Evolutionary conservation across 2,888 invertebrate species (phyloP), one percentile per base, ranked within the genome.

Genomic region (Trachelus iudaicus): DNA sequence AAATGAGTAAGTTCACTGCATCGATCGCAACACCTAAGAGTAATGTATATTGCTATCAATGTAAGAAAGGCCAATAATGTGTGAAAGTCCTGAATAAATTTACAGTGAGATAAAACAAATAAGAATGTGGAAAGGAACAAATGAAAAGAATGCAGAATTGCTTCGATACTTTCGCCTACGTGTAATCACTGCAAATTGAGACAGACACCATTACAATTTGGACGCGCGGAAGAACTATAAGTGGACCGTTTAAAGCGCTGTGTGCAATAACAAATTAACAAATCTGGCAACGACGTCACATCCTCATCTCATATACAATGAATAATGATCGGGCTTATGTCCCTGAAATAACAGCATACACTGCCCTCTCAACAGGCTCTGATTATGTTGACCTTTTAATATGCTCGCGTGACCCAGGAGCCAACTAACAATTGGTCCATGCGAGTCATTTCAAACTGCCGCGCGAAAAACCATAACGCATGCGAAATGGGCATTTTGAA

Each of bases 251-350:
- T 56, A 56, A 56, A 56, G 23, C 56, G 23, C 56, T 56, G 83
- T 82, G 76, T 80, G 85, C 83, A 86, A 87, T 88, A 83, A 85
- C 85, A 84, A 87, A 89, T 88, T 89, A 85, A 84, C 86, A 83
- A 88, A 87, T 85, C 85, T 84, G 84, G 78, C 83, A 76, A 79
- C 68, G 81, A 85, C 88, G 89, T 89, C 88, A 89, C 86, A 88
- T 89, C 89, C 89, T 89, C 88, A 86, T 87, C 79, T 37, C 79
- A 76, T 56, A 23, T 75, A 69, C 74, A 56, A 75, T 73, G 56
- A 73, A 76, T 73, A 77, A 56, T 35, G 34, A 34, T 69, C 30
- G 30, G 31, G 13, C 76, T 76, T 77, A 75, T 77, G 80, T 80
- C 81, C 80, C 81, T 80, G 82, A 81, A 83, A 83, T 75, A 77